Conservation (phyloP, 1,140 invertebrate genomes). For the Gryon sp. region DNA sequence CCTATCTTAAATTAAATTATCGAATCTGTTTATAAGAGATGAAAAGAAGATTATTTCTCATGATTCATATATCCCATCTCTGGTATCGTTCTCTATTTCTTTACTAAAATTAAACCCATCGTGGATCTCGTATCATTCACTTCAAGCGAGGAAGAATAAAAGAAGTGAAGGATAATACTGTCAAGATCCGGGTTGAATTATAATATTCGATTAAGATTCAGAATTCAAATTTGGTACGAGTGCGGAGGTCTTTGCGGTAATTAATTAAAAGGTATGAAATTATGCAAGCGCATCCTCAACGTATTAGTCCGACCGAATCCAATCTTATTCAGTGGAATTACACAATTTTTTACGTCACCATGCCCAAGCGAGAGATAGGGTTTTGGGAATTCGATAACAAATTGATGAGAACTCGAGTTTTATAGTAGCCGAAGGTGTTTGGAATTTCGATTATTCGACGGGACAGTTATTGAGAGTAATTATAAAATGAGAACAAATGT, state of each 20-base stretch:
- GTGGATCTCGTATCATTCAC: conserved; percentile 49
- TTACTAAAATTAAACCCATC: conserved; percentile 51
- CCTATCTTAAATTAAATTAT: too few relatives aligned
- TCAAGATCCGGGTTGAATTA: conserved; percentile 47
- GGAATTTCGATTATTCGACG: background rate
- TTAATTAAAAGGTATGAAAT: conserved; percentile 55
- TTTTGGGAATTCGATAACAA: conserved; percentile 3
- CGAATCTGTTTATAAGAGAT: too few relatives aligned
- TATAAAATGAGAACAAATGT: too few relatives aligned
- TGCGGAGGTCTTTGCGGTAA: conserved; percentile 36
- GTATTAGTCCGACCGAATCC: conserved; percentile 21
- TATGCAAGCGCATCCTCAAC: conserved; percentile 35
- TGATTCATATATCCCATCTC: conserved; percentile 49
- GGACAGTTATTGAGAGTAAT: too few relatives aligned
- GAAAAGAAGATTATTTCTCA: background rate
- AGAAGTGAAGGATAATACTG: conserved; percentile 31
- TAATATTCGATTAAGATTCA: conserved; percentile 59
- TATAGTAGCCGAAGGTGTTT: background rate
- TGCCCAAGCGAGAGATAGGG: background rate
- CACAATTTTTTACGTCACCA: conserved; percentile 21
- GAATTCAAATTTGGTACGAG: conserved; percentile 46
- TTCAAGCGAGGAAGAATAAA: conserved; percentile 15
- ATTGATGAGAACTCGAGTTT: conserved; percentile 17
- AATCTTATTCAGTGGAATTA: conserved; percentile 18
- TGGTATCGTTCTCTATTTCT: conserved; percentile 42